Base-by-base conservation (phyloP, 1,140 invertebrate species). In the Lithobius niger region DNA sequence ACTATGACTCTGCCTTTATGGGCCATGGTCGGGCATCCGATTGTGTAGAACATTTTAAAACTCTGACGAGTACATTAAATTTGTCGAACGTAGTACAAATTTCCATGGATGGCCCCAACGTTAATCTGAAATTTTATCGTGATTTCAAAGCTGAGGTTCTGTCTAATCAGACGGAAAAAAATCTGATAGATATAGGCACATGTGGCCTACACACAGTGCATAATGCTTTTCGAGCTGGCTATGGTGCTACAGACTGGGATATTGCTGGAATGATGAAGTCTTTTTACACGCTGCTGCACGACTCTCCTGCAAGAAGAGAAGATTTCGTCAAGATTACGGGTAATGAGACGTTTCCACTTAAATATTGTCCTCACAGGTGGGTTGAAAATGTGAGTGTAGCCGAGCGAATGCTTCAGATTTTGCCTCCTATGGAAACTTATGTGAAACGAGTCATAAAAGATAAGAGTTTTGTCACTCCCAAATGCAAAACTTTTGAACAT, bases 121-220 rank as follows among this genome's bases (percentile, higher is more conserved):
- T 56, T n/a, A 62, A 63, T 48, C 60, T 60, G 61, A 62, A 59
- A 45, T 61, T 64, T 55, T 59, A 43, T 56, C 45, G 57, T 18
- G 44, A 50, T 25, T 43, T 56, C 49, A 54, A 54, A 43, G 40
- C 44, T 27, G 15, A 31, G 18, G 49, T 55, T 15, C 27, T 63
- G 24, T 56, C 56, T 18, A n/a, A n/a, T n/a, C n/a, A n/a, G n/a
- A n/a, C n/a, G n/a, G n/a, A n/a, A n/a, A n/a, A n/a, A n/a, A n/a
- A n/a, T n/a, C n/a, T n/a, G n/a, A n/a, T n/a, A n/a, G n/a, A n/a
- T n/a, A 24, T 64, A 13, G 59, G 43, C 19, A 45, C 6, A 18
- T 45, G 43, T 45, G 43, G 43, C 4, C 19, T 45, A 4, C 43
- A 45, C 22, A 45, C 22, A 6, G 4, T 45, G 4, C 16, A 45